Base-by-base conservation (phyloP, 2,888 invertebrate genomes). In the Diloba caeruleocephala region DNA sequence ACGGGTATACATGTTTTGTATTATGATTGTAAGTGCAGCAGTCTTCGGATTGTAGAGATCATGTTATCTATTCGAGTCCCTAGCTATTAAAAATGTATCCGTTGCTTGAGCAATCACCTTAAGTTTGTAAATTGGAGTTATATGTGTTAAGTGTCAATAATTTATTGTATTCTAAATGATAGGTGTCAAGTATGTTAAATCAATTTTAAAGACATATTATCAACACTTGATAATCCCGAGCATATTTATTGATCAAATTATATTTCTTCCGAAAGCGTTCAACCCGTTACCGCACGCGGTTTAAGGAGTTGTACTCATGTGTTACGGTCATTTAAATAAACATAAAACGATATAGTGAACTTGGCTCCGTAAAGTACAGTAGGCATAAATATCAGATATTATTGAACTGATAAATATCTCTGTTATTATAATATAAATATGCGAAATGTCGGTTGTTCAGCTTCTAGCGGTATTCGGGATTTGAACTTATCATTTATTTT, bases 281-380 rank as follows among this genome's bases (percentile, higher is more conserved):
- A 71, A 62, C 71, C 63, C 68, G 62, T 39, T 9, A 53, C 50
- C 49, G 54, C 52, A 14, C 31, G 58, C 63, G 68, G 63, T 71
- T 50, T 26, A 37, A 28, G 58, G 51, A 51, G 44, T 57, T 56
- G 49, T 17, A 29, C 42, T 29, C 41, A 12, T 3, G 49, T 39
- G n/a, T 52, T 55, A 38, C 34, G 49, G 44, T 31, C 31, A 58
- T 62, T 52, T 55, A 55, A 67, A 63, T 63, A 62, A 55, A 54
- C 52, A 69, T 60, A 39, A 49, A 55, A 42, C 39, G 25, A 45
- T 45, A 44, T 38, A 26, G 25, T 58, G 25, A 44, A 53, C 43
- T 56, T 19, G 23, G 34, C 38, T 25, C 21, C 9, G 28, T 38
- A 62, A 61, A 62, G 45, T 45, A 43, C 46, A 37, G 15, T 62